Evolutionary conservation across 2,113 vertebrate genomes (phyloP).

Genomic region (Lepidothrix coronata): DNA sequence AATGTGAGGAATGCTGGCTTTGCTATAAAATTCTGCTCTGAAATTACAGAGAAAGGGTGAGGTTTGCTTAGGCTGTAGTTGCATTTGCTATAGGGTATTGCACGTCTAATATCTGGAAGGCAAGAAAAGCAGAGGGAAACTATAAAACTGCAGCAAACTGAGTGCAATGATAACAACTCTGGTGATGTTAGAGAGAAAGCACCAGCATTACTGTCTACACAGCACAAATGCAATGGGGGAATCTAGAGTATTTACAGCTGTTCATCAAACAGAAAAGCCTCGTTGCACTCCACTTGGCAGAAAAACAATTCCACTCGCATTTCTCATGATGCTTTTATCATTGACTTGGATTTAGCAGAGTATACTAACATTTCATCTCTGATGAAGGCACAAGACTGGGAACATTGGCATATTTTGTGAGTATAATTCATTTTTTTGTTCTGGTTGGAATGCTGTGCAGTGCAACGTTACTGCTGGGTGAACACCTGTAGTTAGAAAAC

Average conservation of each 20-base stretch:
- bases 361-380: conserved; percentile 23
- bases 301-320: conserved; percentile 45
- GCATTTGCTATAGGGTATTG: neutral
- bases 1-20: neutral
- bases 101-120: neutral
- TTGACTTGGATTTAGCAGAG: conserved; percentile 43
- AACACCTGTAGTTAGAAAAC: conserved; percentile 50
- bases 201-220: neutral
- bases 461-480: conserved; percentile 27
- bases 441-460: neutral
- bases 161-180: neutral
- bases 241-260: conserved; percentile 37
- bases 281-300: conserved; percentile 18
- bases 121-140: neutral
- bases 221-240: neutral
- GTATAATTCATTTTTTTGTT: conserved; percentile 52
- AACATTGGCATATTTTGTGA: conserved; percentile 40
- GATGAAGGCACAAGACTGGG: neutral
- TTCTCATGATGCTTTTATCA: conserved; percentile 46
- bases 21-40: neutral
- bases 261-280: conserved; percentile 42
- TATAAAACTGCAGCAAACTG: neutral
- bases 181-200: neutral
- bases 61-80: neutral
- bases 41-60: neutral